Evolutionary conservation across 2,113 vertebrate genomes (phyloP), one percentile per base, ranked within the genome.

Genomic region (Ceyx margarethae): DNA sequence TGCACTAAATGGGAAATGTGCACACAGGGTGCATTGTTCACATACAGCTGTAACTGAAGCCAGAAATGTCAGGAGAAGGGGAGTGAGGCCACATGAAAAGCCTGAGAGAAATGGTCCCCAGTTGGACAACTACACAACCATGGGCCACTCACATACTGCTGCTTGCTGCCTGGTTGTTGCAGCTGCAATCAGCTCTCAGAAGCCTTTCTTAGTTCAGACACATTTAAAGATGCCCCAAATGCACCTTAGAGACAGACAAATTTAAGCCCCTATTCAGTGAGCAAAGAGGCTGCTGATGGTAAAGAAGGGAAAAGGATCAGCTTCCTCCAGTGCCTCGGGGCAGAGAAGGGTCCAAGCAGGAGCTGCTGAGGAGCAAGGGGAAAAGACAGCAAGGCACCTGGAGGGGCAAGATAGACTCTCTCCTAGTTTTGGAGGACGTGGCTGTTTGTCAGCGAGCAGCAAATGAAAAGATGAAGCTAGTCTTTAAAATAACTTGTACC

Each of bases 11-110:
- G 37, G 54, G 74, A 60, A 90, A 56, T 21, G 26, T 25, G 56
- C 51, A 91, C 83, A 87, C 53, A 89, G 74, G 62, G 51, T 4
- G 9, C 89, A 45, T 94, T 96, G 92, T 97, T 93, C 68, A 45
- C 12, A 1, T 29, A 42, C 23, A 66, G 85, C 86, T 26, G 50
- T 53, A 95, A 76, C 80, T 64, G 66, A 87, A 90, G 92, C 77
- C 72, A 81, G 88, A 74, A 95, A 83, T 42, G 72, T 69, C 42
- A 64, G 75, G 72, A 76, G 73, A 72, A 94, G 85, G 92, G 76
- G 48, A 90, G 26, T 2, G 23, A 90, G 86, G 75, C 61, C 40
- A 29, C 1, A 15, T n/a, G 12, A 75, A 46, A 46, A 71, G 45
- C 66, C 81, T 69, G 35, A 11, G 66, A 64, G 64, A 91, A 71